Evolutionary conservation across 1,140 invertebrate genomes (phyloP).

Genomic region (Bombus vancouverensis): DNA sequence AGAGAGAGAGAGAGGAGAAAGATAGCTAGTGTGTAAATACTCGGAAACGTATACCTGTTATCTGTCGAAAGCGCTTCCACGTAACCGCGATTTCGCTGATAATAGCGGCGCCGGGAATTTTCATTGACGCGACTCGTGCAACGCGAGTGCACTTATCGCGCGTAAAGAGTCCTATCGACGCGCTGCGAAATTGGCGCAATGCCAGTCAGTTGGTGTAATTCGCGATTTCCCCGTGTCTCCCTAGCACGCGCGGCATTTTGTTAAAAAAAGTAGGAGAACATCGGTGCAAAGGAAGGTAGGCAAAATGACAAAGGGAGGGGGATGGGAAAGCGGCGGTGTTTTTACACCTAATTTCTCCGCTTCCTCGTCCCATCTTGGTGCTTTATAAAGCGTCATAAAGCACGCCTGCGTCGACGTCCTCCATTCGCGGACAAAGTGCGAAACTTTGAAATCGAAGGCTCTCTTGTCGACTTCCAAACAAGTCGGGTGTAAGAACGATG

Average conservation of each 20-base stretch:
- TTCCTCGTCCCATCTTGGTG: no score
- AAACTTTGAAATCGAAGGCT: neutral
- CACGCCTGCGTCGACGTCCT: neutral
- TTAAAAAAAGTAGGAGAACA: neutral
- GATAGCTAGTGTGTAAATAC: constrained; percentile 13
- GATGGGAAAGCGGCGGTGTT: no score
- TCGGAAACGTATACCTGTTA: constrained; percentile 19
- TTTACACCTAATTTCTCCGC: no score
- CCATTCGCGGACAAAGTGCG: neutral
- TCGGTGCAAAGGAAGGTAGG: no score
- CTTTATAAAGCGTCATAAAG: no score
- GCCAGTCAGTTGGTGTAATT: constrained; percentile 15
- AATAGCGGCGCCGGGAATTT: constrained; percentile 33
- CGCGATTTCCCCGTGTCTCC: neutral
- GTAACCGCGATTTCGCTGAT: constrained; percentile 38
- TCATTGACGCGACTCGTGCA: constrained; percentile 37
- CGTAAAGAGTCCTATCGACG: constrained; percentile 45
- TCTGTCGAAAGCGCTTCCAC: constrained; percentile 37
- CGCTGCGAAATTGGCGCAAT: constrained; percentile 39
- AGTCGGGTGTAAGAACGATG: no score
- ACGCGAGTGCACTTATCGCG: constrained; percentile 46
- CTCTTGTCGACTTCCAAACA: no score
- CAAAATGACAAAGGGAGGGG: no score
- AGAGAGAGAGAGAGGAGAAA: neutral
- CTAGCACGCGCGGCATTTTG: neutral